Conservation (phyloP, 1,140 invertebrate species). For the Solenopsis invicta region DNA sequence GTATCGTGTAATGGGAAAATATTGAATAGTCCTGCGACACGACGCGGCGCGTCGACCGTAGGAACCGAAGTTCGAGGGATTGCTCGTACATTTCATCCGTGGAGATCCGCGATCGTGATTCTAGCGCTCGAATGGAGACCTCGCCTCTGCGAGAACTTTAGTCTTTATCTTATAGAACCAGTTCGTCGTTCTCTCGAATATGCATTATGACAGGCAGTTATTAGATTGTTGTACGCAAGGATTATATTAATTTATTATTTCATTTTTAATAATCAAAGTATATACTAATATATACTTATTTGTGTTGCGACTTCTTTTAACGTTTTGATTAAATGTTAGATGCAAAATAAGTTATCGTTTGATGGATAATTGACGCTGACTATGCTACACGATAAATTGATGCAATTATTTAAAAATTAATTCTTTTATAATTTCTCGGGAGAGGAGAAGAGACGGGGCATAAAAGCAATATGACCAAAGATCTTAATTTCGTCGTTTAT, state of each 20-base stretch:
- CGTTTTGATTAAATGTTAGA: not conserved
- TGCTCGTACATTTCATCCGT: slow-evolving; percentile 70
- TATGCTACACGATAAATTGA: not conserved
- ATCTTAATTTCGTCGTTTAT: slow-evolving; percentile 61
- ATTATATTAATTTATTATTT: not conserved
- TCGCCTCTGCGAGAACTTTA: slow-evolving; percentile 5
- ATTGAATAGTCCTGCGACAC: slow-evolving; percentile 76
- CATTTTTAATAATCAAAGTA: not conserved
- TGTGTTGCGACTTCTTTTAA: not conserved
- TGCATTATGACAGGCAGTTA: not conserved
- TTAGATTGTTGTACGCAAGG: not conserved
- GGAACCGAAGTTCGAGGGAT: slow-evolving; percentile 64
- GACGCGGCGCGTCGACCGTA: slow-evolving; percentile 58
- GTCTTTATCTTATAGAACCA: not conserved
- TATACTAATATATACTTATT: not conserved
- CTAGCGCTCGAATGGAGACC: not conserved
- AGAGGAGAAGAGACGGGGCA: not conserved
- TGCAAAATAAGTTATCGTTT: not conserved
- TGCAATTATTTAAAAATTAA: not conserved
- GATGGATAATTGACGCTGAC: not conserved
- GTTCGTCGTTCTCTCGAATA: not conserved
- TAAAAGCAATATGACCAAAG: not conserved
- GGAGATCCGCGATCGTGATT: slow-evolving; percentile 69
- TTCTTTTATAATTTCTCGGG: slow-evolving; percentile 7
- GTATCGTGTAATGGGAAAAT: slow-evolving; percentile 76